Evolutionary conservation across 2,113 vertebrate species (phyloP).

Genomic region (Syngnathus floridae): DNA sequence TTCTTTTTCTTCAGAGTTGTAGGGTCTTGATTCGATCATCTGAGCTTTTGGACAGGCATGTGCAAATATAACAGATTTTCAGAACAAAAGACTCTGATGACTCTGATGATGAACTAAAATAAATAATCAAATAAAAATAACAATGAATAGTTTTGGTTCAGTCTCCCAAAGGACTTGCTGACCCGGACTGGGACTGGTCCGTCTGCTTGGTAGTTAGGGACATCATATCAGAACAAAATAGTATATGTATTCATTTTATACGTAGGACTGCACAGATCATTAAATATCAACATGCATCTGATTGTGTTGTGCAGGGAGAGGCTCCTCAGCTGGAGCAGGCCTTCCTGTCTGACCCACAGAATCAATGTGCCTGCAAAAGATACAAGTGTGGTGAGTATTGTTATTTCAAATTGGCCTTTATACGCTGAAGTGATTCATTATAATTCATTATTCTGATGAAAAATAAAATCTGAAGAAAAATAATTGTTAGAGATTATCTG

Average conservation of each 20-base stretch:
- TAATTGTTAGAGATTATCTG: too few species aligned
- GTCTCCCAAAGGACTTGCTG: too few species aligned
- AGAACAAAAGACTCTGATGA: background rate
- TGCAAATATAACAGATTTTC: background rate
- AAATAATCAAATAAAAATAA: too few species aligned
- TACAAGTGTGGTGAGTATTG: slow-evolving; percentile 84
- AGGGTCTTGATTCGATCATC: too few species aligned
- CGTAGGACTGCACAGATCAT: background rate
- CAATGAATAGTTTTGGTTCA: too few species aligned
- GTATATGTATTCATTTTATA: background rate
- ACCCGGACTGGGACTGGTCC: too few species aligned
- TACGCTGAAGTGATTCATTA: background rate
- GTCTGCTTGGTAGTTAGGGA: too few species aligned
- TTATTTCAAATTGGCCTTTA: background rate
- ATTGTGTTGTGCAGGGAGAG: slow-evolving; percentile 76
- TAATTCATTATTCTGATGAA: too few species aligned
- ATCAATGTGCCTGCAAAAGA: slow-evolving; percentile 82
- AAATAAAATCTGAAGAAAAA: too few species aligned
- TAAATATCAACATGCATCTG: background rate
- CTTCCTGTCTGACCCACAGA: slow-evolving; percentile 76
- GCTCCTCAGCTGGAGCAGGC: slow-evolving; percentile 78
- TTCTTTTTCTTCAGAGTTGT: too few species aligned
- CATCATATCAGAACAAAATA: background rate
- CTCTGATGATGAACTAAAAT: too few species aligned
- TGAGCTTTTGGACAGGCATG: too few species aligned